These are phyloP conservation scores for Atta colombica DNA, from an alignment of 1,140 invertebrate species.

Conservation along the genomic window DNA sequence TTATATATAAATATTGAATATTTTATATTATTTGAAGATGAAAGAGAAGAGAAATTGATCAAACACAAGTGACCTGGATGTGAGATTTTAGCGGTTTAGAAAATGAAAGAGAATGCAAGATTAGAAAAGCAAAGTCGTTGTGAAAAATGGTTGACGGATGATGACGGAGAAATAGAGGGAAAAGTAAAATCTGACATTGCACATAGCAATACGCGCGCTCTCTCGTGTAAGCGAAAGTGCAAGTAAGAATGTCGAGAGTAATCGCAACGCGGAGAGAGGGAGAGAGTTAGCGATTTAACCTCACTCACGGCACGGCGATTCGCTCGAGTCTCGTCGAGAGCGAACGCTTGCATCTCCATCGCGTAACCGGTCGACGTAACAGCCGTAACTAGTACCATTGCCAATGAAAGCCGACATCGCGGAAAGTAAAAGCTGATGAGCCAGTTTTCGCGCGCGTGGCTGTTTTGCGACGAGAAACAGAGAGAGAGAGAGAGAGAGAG, in stretches of 20 bases:
- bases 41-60: slow-evolving; percentile 25
- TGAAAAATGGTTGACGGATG: background rate
- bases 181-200: slow-evolving; percentile 13
- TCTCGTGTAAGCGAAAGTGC: slow-evolving; percentile 54
- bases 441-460: slow-evolving; percentile 77
- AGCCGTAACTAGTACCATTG: slow-evolving; percentile 85
- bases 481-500: slow-evolving; percentile 48
- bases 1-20: background rate
- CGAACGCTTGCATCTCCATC: slow-evolving; percentile 60
- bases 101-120: background rate
- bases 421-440: slow-evolving; percentile 84
- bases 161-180: background rate
- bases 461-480: slow-evolving; percentile 19
- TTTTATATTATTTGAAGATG: background rate
- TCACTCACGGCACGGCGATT: slow-evolving; percentile 35
- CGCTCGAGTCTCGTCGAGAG: slow-evolving; percentile 53
- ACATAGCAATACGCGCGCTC: background rate
- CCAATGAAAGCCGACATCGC: slow-evolving; percentile 82
- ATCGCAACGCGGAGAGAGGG: slow-evolving; percentile 11
- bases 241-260: slow-evolving; percentile 53
- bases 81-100: slow-evolving; percentile 1
- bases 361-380: slow-evolving; percentile 82
- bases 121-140: background rate
- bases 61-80: background rate
- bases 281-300: slow-evolving; percentile 63